These are phyloP conservation scores for Balanococcus diminutus DNA, from an alignment of 2,888 invertebrate genomes.

Conservation along the genomic window DNA sequence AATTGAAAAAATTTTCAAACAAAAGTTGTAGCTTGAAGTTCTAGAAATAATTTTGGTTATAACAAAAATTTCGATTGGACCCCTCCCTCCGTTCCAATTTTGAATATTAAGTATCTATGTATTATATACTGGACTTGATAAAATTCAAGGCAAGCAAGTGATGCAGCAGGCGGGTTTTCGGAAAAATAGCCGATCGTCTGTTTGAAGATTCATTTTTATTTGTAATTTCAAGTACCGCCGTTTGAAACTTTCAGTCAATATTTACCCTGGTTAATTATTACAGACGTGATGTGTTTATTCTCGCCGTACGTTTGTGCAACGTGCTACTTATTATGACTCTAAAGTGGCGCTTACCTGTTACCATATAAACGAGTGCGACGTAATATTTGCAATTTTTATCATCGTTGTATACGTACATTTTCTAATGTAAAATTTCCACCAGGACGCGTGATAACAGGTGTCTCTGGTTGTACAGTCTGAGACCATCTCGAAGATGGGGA, in stretches of 20 bases:
- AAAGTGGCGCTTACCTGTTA: background rate
- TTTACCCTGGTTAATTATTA: background rate
- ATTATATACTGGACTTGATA: no score
- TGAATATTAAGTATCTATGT: no score
- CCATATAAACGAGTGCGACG: background rate
- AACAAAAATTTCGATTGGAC: no score
- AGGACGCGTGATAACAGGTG: background rate
- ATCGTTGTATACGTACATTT: no score
- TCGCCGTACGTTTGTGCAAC: background rate
- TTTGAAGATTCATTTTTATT: background rate
- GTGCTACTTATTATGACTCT: background rate
- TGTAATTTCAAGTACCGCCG: background rate
- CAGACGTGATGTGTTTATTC: background rate
- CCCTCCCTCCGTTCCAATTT: no score
- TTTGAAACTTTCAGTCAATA: background rate
- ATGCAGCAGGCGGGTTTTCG: no score
- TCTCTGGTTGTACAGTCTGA: background rate
- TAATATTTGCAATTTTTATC: background rate
- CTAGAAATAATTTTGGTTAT: no score
- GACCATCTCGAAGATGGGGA: background rate
- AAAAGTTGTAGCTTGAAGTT: no score
- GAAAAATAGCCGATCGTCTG: background rate
- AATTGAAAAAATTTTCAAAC: no score
- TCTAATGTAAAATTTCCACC: background rate
- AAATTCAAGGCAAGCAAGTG: no score